Conservation (phyloP, 2,797 vertebrate genomes). For the Tragelaphus oryx region DNA sequence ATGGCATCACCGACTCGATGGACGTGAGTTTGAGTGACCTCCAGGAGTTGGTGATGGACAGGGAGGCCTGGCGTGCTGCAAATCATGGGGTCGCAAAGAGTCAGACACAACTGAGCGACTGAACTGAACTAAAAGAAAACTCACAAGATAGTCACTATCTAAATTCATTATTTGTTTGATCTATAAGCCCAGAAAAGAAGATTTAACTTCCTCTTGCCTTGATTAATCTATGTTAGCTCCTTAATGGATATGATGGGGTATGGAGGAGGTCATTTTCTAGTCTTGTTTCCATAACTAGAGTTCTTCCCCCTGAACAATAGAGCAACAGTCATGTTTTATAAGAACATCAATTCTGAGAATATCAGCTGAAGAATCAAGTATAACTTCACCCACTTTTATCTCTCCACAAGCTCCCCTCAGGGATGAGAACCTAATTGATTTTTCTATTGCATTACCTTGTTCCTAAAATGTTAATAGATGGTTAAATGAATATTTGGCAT, state of each 20-base stretch:
- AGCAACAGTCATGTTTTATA: neutral
- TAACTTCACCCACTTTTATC: neutral
- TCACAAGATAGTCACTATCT: neutral
- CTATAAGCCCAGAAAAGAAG: neutral
- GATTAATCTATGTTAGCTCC: neutral
- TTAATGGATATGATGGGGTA: neutral
- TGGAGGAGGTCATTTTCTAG: neutral
- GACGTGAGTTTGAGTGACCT: too few relatives aligned
- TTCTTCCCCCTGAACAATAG: neutral
- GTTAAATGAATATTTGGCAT: neutral
- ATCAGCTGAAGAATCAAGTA: neutral
- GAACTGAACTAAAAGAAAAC: neutral
- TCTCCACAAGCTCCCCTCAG: neutral
- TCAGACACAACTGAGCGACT: too few relatives aligned
- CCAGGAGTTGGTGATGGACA: too few relatives aligned
- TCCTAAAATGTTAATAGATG: neutral
- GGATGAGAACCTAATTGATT: neutral
- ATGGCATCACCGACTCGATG: too few relatives aligned
- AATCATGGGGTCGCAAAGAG: too few relatives aligned
- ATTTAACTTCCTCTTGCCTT: neutral
- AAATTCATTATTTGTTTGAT: neutral
- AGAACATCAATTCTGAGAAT: neutral
- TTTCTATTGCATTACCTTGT: neutral
- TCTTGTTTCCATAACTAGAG: neutral
- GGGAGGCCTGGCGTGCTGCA: too few relatives aligned